Evolutionary conservation across 2,888 invertebrate species (phyloP), one percentile per base, ranked within the genome.

Genomic region (Andrena marginata): DNA sequence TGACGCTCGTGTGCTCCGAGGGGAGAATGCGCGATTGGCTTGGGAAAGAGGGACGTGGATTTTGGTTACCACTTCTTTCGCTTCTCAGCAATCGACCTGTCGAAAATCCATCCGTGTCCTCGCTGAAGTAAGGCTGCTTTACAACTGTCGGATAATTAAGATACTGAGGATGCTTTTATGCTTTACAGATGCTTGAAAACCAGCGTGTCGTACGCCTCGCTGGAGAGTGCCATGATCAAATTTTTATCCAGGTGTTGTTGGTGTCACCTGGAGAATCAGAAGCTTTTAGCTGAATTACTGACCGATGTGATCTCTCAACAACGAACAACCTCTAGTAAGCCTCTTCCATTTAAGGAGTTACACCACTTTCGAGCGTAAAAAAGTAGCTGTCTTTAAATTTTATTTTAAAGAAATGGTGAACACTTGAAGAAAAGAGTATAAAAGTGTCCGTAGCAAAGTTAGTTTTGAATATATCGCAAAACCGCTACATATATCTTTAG

Each of bases 11-110:
- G 78, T 97, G 97, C 92, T 96, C 96, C 29, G 98, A 98, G 90
- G 96, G 97, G 26, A 95, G 96, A 85, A 96, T 98, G 95, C 96
- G 98, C 87, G 97, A 98, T 94, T 98, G 98, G 98, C 95, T 98
- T 64, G 98, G 98, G 16, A 94, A 95, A 67, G 96, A 97, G 86
- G 98, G 98, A 7, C 96, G 97, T 2, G 95, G 96, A n/a, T 98
- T 98, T 94, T 98, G 98, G 98, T 95, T 96, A 64, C 97, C 97
- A 3, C 94, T 98, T 82, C 95, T 98, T 10, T 96, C 96, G 79
- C 95, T 97, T 92, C 95, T 97, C 35, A 97, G 97, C 92, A 96
- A 96, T 91, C 95, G 96, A 60, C 95, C 96, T 31, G 92, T 95
- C 92, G 93, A 92, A 89, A 93, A 90, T 89, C 90, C 92, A 69